Evolutionary conservation across 37 sponge, comb jelly and placozoan genomes (phyloP), one percentile per base, ranked within the genome.

Genomic region (Axinella damicornis): DNA sequence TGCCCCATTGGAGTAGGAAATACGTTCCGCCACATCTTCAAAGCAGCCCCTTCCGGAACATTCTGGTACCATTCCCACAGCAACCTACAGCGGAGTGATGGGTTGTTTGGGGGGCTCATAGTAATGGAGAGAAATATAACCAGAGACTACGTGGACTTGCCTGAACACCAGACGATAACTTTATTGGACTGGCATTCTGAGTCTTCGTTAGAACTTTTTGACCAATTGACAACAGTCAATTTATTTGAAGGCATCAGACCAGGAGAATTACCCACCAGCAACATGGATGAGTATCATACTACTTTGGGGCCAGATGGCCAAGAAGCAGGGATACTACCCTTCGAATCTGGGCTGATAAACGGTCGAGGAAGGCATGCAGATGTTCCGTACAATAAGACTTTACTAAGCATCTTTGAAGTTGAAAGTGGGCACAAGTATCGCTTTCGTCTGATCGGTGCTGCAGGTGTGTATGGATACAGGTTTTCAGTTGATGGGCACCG

Each of bases 11-110:
- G 2, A 0, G 73, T 87, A 20, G 53, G 54, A 25, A 25, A 68
- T 14, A 73, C 59, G 55, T 91, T 82, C 55, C 64, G 63, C 14
- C 86, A 91, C 80, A 69, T 34, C n/a, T 91, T 91, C 65, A 82
- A 46, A 58, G 82, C 87, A 14, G 67, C 18, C n/a, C 81, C 65
- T 20, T 53, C 82, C 1, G 91, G 92, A 0, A 91, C 92, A 2
- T 72, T 79, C 79, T 91, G 92, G 92, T 91, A 91, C 69, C 92
- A 91, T 36, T 63, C 87, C 27, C 92, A 91, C 68, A 82, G 78
- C 46, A 87, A 83, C 4, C 35, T 74, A 37, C 87, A 86, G 56
- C 21, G 92, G 69, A 76, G 83, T 19, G 92, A 91, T 14, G 92
- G 92, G 52, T 62, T 82, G 37, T 82, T 77, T 46, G 92, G 92